Percentiles rank a stretch among this genome's conserved stretches.
Conservation (phyloP, 2,797 vertebrate species). For the Ateles fusciceps region DNA sequence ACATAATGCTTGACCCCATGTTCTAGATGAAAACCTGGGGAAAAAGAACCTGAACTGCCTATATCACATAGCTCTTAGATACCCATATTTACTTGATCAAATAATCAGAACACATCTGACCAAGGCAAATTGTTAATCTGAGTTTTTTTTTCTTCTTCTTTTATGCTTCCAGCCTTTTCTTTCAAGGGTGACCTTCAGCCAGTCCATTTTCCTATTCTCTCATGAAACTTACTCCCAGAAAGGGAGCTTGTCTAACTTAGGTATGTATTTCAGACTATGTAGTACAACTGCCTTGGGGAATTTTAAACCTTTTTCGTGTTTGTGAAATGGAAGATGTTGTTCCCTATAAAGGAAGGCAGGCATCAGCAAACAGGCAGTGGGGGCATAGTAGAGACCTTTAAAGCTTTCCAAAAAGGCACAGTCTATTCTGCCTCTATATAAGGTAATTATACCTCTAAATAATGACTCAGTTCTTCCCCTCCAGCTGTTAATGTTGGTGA, state of each 20-base stretch:
- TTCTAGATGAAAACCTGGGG: neutral
- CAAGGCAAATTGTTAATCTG: neutral
- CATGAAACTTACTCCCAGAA: constrained; percentile 35
- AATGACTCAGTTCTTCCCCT: constrained; percentile 63
- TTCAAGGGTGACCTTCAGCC: neutral
- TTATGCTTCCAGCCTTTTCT: neutral
- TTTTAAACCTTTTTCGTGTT: constrained; percentile 48
- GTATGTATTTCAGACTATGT: constrained; percentile 24
- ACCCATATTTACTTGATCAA: neutral
- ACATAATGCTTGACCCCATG: neutral
- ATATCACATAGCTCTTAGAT: neutral
- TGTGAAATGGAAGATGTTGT: constrained; percentile 53
- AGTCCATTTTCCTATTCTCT: constrained; percentile 27
- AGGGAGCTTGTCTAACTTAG: constrained; percentile 43
- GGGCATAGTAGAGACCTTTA: constrained; percentile 11
- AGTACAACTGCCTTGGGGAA: constrained; percentile 29
- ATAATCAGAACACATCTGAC: neutral
- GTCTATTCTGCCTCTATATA: constrained; percentile 46
- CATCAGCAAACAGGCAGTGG: neutral
- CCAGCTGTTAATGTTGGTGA: constrained; percentile 57
- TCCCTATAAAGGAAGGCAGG: neutral
- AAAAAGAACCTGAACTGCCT: neutral
- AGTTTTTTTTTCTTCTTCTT: neutral
- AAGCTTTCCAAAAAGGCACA: neutral
- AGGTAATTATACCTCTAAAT: constrained; percentile 57